Evolutionary conservation across 2,888 invertebrate species (phyloP).

Genomic region (Eupithecia tripunctaria): DNA sequence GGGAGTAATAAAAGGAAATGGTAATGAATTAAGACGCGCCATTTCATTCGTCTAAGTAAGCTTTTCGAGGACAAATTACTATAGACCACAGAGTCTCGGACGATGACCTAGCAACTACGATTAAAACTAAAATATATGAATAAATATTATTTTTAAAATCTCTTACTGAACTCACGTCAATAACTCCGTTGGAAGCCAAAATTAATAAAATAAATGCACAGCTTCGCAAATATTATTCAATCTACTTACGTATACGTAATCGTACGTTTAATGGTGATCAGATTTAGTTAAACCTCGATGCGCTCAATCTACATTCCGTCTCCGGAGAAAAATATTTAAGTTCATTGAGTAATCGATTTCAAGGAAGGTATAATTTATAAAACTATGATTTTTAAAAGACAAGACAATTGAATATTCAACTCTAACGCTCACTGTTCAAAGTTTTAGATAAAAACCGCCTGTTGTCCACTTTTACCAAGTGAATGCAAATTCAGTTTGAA

Average conservation of each 20-base stretch:
- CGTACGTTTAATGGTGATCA: neutral
- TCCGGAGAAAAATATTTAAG: neutral
- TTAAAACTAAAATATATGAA: too few species aligned
- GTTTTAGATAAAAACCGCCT: constrained; percentile 17
- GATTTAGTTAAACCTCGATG: neutral
- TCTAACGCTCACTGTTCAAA: neutral
- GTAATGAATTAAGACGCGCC: constrained; percentile 44
- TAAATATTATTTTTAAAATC: neutral
- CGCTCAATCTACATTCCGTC: neutral
- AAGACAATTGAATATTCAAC: neutral
- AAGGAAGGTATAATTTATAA: too few species aligned
- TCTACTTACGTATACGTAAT: neutral
- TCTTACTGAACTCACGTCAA: neutral
- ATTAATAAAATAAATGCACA: neutral
- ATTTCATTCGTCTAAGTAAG: constrained; percentile 35
- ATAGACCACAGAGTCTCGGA: neutral
- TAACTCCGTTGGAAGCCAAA: neutral
- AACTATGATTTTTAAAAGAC: neutral
- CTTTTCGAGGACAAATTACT: constrained; percentile 13
- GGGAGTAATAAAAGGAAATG: constrained; percentile 43
- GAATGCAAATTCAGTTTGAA: constrained; percentile 45
- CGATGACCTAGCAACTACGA: neutral
- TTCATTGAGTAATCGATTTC: neutral
- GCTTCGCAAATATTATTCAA: neutral
- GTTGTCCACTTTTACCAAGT: constrained; percentile 19